Conservation (phyloP, 2,113 vertebrate species). For the Jaculus jaculus region DNA sequence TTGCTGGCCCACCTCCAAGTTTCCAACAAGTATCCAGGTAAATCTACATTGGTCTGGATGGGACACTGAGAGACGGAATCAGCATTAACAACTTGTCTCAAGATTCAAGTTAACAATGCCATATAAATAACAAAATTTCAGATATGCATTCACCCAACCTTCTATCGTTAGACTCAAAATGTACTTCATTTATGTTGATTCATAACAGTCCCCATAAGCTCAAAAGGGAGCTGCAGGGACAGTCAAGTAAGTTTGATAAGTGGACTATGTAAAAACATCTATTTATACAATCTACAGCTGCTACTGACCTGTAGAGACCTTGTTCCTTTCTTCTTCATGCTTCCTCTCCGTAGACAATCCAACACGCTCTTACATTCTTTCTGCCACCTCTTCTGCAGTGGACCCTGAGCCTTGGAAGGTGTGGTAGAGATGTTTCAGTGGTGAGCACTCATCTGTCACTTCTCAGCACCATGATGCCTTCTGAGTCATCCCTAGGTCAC, state of each 20-base stretch:
- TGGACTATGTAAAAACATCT: not conserved
- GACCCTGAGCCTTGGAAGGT: too few species aligned
- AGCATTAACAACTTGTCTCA: not conserved
- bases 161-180: not conserved
- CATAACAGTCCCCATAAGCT: not conserved
- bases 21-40: not conserved
- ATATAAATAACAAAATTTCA: slow-evolving; percentile 28
- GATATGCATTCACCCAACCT: slow-evolving; percentile 3
- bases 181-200: slow-evolving; percentile 11
- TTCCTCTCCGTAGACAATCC: too few species aligned
- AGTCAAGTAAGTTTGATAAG: not conserved
- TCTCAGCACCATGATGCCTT: too few species aligned
- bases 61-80: not conserved
- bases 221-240: not conserved
- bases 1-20: not conserved
- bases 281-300: slow-evolving; percentile 40
- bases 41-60: not conserved
- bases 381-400: too few species aligned
- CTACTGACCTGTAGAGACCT: too few species aligned
- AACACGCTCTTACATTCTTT: too few species aligned
- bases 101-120: not conserved
- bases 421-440: too few species aligned
- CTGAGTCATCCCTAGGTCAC: too few species aligned
- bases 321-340: too few species aligned
- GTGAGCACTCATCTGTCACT: too few species aligned